phyloP scores from a whole-genome alignment of 2,888 invertebrate species.

The Ormyrus labotus region DNA sequence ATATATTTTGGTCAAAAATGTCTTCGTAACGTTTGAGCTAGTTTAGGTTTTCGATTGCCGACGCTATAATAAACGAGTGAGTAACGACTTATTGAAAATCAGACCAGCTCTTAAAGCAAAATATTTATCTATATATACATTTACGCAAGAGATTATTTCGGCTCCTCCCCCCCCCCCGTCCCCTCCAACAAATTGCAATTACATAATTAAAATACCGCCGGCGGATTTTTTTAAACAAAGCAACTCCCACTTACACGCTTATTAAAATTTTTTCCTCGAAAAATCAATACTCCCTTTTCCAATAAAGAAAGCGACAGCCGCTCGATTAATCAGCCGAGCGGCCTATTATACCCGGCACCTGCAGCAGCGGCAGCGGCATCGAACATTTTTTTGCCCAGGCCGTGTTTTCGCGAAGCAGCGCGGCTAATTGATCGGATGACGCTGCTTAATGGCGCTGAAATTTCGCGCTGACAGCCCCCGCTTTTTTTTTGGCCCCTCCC shows the following conservation, averaged over 20 bases:
- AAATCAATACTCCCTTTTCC: no score
- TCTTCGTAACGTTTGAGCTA: neutral
- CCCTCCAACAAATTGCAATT: no score
- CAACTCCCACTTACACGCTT: neutral
- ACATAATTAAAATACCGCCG: no score
- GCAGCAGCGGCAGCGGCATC: neutral
- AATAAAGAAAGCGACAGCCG: neutral
- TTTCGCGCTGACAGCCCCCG: constrained; percentile 21
- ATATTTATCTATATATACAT: no score
- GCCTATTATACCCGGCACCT: constrained; percentile 13
- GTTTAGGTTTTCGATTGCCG: neutral
- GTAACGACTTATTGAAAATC: constrained; percentile 2
- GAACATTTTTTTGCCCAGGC: no score
- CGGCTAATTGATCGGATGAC: constrained; percentile 56
- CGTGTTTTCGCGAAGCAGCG: constrained; percentile 16
- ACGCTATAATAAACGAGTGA: neutral
- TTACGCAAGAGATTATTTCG: no score
- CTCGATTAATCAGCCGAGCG: constrained; percentile 25
- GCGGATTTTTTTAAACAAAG: neutral
- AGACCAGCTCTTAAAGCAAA: neutral
- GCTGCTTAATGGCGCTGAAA: constrained; percentile 48
- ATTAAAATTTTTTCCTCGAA: constrained; percentile 9
- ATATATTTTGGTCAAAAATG: constrained; percentile 1
- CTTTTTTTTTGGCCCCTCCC: neutral
- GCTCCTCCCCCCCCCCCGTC: no score